Base-by-base conservation (phyloP, 2,797 vertebrate species). In the Sebastes iracundus region DNA sequence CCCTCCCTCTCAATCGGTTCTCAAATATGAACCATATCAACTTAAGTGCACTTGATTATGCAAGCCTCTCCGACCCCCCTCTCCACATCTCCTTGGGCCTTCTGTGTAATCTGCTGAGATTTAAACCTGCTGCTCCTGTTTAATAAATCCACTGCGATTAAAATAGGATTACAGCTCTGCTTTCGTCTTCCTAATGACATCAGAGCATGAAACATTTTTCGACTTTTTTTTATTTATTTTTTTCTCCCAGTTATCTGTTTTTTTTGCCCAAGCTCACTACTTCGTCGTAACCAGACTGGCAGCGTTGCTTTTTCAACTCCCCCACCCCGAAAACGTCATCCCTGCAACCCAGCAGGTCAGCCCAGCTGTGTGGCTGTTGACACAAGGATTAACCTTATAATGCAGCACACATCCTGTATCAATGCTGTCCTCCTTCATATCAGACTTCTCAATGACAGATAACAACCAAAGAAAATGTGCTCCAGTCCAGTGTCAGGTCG, bases 41-140 rank as follows among this genome's bases (percentile, higher is more conserved):
- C 92, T 91, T 92, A 93, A 92, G 90, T 93, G 88, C 91, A 90
- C 93, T 91, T 91, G 79, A 90, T 94, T 94, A 92, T 33, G 75
- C 91, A 93, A 94, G 71, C 68, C 80, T 69, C 61, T 32, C 82
- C 18, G 11, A 30, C 77, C 83, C 64, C 60, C 56, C 73, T 28
- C 78, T 23, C 71, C 87, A 77, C 87, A 84, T 92, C 93, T 93
- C 92, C 92, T 94, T 93, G 88, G 90, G 82, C 83, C 88, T 91
- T 92, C 88, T 86, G 86, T 90, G 87, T 95, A 95, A 95, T 95
- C 95, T 95, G 93, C 91, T 89, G 91, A 95, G 94, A 96, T 94
- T 95, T 95, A 94, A 93, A 96, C 95, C 94, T 94, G 95, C 95
- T 95, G 94, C 93, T 95, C 90, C 92, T 93, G 93, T 94, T 94